Evolutionary conservation across 1,140 invertebrate species (phyloP), one percentile per base, ranked within the genome.

Genomic region (Phenacoccus solenopsis): DNA sequence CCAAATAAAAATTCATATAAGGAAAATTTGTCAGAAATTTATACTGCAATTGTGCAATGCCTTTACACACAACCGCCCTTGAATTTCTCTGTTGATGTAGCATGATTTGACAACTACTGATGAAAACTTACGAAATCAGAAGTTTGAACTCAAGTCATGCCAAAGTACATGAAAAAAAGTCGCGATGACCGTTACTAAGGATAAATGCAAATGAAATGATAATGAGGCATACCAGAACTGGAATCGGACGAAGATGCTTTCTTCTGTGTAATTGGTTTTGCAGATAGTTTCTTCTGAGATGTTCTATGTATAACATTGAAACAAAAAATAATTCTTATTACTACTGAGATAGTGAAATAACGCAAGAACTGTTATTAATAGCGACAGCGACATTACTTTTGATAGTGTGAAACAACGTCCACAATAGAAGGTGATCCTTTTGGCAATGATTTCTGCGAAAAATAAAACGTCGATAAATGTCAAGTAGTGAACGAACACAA

Each of bases 211-310:
- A n/a, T n/a, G n/a, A n/a, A n/a, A n/a, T n/a, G n/a, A n/a, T n/a
- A n/a, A n/a, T n/a, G n/a, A n/a, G n/a, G 3, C 38, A 32, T 10
- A 64, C 59, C 59, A 24, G 59, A 64, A 64, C 59, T 64, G 9
- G 59, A 64, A 64, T 64, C 59, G 7, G 59, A 64, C 3, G 59
- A 64, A 22, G 59, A 64, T 5, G 59, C 59, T 64, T 64, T 64
- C 22, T 64, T 64, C 25, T 4, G 12, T 16, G 2, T 20, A 9
- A 1, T 3, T 9, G 59, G 16, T 20, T 10, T 64, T 25, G 25
- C 9, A 3, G 2, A 5, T 27, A 64, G 4, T 64, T 64, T 64
- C 25, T 24, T 25, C 20, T 64, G 10, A 3, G 59, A 64, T 10
- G 59, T 64, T 64, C 59, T 64, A 49, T 32, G 38, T 5, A 49